Conservation (phyloP, 2,113 vertebrate genomes). For the Catharus bicknelli region DNA sequence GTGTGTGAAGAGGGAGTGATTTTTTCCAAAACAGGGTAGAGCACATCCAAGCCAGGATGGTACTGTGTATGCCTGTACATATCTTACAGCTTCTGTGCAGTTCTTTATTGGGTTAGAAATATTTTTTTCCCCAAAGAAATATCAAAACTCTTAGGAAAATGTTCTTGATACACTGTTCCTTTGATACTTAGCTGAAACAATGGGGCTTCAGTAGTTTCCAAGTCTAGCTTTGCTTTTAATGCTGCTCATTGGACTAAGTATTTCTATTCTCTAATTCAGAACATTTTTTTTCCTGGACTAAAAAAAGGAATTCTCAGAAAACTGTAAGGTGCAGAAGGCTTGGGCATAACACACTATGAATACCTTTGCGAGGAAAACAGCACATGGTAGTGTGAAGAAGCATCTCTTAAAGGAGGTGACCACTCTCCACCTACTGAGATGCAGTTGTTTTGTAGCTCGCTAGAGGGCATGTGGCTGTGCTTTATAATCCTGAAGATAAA, state of each 20-base stretch:
- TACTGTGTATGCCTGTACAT: background rate
- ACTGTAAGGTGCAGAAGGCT: background rate
- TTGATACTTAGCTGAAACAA: background rate
- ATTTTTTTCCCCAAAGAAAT: rapidly evolving
- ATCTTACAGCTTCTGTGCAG: background rate
- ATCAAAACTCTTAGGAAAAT: background rate
- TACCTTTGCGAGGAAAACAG: background rate
- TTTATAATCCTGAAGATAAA: background rate
- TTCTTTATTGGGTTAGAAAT: background rate
- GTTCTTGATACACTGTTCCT: background rate
- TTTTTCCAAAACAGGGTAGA: background rate
- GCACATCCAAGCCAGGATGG: background rate
- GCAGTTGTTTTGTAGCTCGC: constrained; percentile 7
- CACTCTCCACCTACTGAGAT: background rate
- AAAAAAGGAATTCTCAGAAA: background rate
- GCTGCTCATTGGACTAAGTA: background rate
- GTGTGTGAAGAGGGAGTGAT: background rate
- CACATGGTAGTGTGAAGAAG: background rate
- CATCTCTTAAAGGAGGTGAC: background rate
- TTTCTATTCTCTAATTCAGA: background rate
- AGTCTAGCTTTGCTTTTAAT: background rate
- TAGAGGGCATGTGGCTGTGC: constrained; percentile 16
- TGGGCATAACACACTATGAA: rapidly evolving
- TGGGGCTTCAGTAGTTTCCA: background rate
- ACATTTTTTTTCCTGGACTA: background rate